A percentile compares a stretch with the other conserved stretches of the same genome.
phyloP scores from a whole-genome alignment of 2,888 invertebrate species.

The Polymixis flavicincta region DNA sequence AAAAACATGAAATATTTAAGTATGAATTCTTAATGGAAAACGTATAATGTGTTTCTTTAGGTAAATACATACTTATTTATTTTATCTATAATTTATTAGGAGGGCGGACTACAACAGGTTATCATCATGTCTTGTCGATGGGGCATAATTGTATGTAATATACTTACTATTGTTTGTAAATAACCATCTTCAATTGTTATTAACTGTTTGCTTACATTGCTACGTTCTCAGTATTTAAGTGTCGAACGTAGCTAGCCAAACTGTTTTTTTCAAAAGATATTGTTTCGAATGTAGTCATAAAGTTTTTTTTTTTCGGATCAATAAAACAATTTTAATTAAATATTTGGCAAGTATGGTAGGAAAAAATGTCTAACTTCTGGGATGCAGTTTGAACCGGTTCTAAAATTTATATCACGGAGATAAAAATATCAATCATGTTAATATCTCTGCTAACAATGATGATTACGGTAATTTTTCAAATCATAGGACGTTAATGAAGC shows the following conservation, averaged over 20 bases:
- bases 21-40: background rate
- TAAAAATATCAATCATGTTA: background rate
- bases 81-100: background rate
- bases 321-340: background rate
- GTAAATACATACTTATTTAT: background rate
- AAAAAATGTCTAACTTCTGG: background rate
- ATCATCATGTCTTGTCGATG: background rate
- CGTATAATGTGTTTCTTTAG: background rate
- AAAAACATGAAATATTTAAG: background rate
- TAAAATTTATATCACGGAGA: background rate
- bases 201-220: background rate
- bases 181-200: background rate
- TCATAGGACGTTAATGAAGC: background rate
- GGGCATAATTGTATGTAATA: background rate
- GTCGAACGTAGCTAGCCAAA: background rate
- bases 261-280: too few species aligned
- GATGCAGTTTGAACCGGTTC: background rate
- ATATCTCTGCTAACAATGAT: conserved; percentile 1
- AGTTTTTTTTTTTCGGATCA: background rate
- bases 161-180: background rate
- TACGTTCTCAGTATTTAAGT: background rate
- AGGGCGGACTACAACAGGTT: background rate
- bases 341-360: too few species aligned
- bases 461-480: background rate
- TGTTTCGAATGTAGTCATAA: background rate